These are phyloP conservation scores for Dicyrtoma fusca DNA, from an alignment of 2,888 invertebrate species.

Conservation along the genomic window DNA sequence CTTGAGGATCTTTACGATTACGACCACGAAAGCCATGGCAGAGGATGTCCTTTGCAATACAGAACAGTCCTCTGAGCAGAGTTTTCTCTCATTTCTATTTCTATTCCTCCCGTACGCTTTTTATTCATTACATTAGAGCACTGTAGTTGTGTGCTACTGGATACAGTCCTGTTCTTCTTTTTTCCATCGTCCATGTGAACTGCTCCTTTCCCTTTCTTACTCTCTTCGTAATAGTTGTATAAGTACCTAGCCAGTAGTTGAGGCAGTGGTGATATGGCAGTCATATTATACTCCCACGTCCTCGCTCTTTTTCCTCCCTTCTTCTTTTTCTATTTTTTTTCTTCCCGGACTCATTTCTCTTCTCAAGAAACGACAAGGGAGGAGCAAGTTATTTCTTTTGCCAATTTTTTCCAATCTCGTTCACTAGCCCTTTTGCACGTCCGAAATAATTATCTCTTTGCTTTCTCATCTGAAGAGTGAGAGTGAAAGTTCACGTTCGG, in stretches of 20 bases:
- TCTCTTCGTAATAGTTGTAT: not conserved
- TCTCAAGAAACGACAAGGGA: slow-evolving; percentile 24
- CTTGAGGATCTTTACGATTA: slow-evolving; percentile 44
- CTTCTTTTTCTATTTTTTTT: slow-evolving; percentile 5
- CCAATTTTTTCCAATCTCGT: slow-evolving; percentile 30
- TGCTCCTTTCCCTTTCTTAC: not conserved
- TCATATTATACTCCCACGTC: not conserved
- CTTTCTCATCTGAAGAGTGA: slow-evolving; percentile 21
- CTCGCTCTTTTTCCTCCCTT: slow-evolving; percentile 14
- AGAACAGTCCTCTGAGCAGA: not conserved
- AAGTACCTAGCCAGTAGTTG: too few species aligned
- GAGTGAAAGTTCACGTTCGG: slow-evolving; percentile 2
- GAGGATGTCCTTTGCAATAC: slow-evolving; percentile 38
- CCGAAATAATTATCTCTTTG: slow-evolving; percentile 32
- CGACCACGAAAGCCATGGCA: slow-evolving; percentile 31
- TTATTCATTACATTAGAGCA: not conserved
- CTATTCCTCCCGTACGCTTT: slow-evolving; percentile 30
- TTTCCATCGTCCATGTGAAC: not conserved
- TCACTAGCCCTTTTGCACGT: slow-evolving; percentile 10
- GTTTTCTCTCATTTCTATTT: not conserved
- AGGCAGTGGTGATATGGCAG: too few species aligned
- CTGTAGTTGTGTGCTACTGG: too few species aligned
- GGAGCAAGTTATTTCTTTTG: slow-evolving; percentile 30
- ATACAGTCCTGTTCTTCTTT: too few species aligned
- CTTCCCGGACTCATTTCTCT: slow-evolving; percentile 23